Base-by-base conservation (phyloP, 2,888 invertebrate genomes). In the Ommatoiulus sabulosus region DNA sequence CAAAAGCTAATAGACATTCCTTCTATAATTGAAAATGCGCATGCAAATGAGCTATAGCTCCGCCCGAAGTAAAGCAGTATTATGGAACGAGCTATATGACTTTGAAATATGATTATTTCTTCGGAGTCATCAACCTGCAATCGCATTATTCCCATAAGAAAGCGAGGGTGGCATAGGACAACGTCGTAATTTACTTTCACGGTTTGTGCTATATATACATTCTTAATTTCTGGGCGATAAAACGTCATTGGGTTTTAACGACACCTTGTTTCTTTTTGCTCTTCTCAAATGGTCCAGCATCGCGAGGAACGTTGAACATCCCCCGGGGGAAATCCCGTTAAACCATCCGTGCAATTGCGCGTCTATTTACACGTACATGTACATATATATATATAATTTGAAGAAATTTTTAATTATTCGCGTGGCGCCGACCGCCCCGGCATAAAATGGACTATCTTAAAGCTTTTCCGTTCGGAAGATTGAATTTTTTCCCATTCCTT, bases 351-450 rank as follows among this genome's bases (percentile, higher is more conserved):
- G 80, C 80, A 35, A 35, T 35, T 80, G 80, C 24, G 80, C 80
- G 35, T 24, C 80, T 24, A 80, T 80, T 80, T 80, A n/a, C n/a
- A n/a, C n/a, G n/a, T n/a, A n/a, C n/a, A n/a, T n/a, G n/a, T n/a
- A n/a, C n/a, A n/a, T n/a, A n/a, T n/a, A n/a, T n/a, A n/a, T n/a
- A 80, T 80, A 80, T 80, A 80, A 80, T 80, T 80, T 80, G 24
- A n/a, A n/a, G 35, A 35, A 35, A 80, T 35, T 80, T 80, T 80
- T 80, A 80, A 80, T 80, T 80, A 80, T 80, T 80, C 35, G n/a
- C n/a, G 80, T 20, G 80, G 35, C 3, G 80, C 80, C 24, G 10
- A 80, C 15, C 52, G 17, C 52, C 10, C 52, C 0, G 12, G 12
- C 10, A 52, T 52, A 52, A 52, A 35, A 12, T 80, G 80, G 80